Evolutionary conservation across 2,113 vertebrate species (phyloP), one percentile per base, ranked within the genome.

Genomic region (Pygathrix nemaeus): DNA sequence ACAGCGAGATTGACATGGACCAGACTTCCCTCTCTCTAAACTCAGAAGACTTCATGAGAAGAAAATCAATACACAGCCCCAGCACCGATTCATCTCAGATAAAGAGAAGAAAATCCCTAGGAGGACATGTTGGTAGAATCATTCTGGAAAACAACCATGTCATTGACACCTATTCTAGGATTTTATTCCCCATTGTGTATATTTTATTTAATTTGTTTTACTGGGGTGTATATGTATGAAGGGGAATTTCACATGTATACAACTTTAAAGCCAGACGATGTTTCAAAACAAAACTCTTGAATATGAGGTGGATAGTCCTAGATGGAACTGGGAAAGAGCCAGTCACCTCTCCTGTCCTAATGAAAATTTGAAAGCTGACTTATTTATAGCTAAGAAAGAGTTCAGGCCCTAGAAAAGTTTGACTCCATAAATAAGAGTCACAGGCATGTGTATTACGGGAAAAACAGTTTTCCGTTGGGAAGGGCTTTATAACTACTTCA

Each of bases 141-240:
- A 98, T 99, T 98, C 98, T 99, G 88, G 99, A 98, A 98, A 99
- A 99, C 98, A 99, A 99, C 98, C 99, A 99, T 64, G 98, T 99
- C 97, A 99, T 99, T 75, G 99, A 99, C 98, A 99, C 99, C 0
- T 99, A 99, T 98, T 99, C 99, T 27, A 99, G 99, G 88, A 97
- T 99, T 98, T 98, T 99, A 96, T 99, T 99, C 98, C 99, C 99
- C 73, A 97, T 99, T 94, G 99, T 99, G 88, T 99, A 99, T 97
- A 98, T 99, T 97, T 97, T 99, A 94, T 99, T 99, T 98, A 99
- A 99, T 97, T 98, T 99, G 97, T 99, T 99, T 98, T 99, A 99
- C 98, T 99, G 99, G 99, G 98, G 99, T 98, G 96, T 99, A 97
- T 99, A 99, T 98, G 98, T 99, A 79, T 99, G 95, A 99, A 97